A percentile compares a stretch with the other conserved stretches of the same genome.
These are phyloP conservation scores for Phalacrocorax brasilianus DNA, from an alignment of 2,113 vertebrate species.

Conservation along the genomic window DNA sequence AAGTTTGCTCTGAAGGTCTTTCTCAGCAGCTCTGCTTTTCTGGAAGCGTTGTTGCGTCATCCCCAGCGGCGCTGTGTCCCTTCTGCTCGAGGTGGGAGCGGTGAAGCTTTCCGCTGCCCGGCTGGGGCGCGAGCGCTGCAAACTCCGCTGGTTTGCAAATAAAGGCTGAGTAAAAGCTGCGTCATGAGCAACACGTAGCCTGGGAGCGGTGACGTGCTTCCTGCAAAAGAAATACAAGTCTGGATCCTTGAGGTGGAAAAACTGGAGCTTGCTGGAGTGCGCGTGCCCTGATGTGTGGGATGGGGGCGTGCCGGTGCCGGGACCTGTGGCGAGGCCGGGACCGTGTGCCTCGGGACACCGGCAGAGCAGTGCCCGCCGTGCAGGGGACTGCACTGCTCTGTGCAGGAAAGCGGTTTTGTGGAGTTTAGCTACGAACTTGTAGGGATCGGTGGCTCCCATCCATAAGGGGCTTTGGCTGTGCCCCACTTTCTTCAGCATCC, in stretches of 20 bases:
- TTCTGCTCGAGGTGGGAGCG: fast-evolving
- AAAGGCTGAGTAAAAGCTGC: not conserved
- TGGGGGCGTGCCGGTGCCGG: fast-evolving
- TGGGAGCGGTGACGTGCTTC: not conserved
- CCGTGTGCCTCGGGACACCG: fast-evolving
- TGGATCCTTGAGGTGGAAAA: not conserved
- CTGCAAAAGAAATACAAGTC: not conserved
- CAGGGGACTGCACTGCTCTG: fast-evolving
- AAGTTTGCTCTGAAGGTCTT: not conserved
- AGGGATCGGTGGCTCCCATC: not conserved
- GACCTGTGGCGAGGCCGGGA: not conserved
- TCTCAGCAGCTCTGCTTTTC: not conserved
- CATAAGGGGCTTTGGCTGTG: fast-evolving
- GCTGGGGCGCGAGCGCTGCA: not conserved
- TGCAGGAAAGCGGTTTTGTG: not conserved
- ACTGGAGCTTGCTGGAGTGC: not conserved
- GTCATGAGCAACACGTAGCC: fast-evolving
- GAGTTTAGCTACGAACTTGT: not conserved
- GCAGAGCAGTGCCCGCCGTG: fast-evolving
- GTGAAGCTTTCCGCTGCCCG: not conserved
- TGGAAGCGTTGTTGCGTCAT: not conserved
- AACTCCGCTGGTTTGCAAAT: not conserved
- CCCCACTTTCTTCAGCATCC: not conserved
- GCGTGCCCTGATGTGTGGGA: fast-evolving
- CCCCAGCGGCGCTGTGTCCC: not conserved